Base-by-base conservation (phyloP, 2,797 vertebrate genomes). In the Carapus acus region DNA sequence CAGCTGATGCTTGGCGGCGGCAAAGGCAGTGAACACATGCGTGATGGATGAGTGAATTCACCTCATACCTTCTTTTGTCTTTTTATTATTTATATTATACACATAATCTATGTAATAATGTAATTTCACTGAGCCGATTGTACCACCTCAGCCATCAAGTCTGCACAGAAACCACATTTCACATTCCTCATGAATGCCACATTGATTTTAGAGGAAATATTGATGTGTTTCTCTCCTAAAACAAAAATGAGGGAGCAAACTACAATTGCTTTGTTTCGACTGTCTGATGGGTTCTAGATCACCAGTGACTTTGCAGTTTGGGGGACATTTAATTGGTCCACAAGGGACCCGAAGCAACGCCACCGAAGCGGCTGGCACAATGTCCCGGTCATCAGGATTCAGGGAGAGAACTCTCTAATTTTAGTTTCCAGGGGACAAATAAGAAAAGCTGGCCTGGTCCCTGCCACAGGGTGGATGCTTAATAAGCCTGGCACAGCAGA, bases 301-400 rank as follows among this genome's bases (percentile, higher is more conserved):
- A 62, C 51, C 46, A 60, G 23, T 16, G 44, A 33, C 22, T 57
- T 42, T 49, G 54, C 51, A 58, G 22, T 46, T 68, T 17, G 43
- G 29, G 43, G 58, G 60, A 48, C 34, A 40, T 29, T 31, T 54
- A 81, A 84, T 84, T 83, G 74, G 76, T 70, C 75, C 71, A 33
- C 43, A 36, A 55, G 76, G 74, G 81, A 80, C 56, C 6, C 31
- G 20, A 64, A 47, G 53, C 40, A 67, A 61, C 44, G 47, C 70
- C 52, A 53, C 65, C 66, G 50, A 62, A 72, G 66, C 39, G 58
- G 50, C 39, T 37, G 33, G 39, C 48, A 73, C 72, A 61, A 67
- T 20, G 49, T 52, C 34, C 36, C 11, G 39, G 49, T 64, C 67
- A 71, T 79, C 72, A 52, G 43, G 65, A 81, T 70, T 64, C 78